phyloP scores from a whole-genome alignment of 2,888 invertebrate species.

The Balanococcus diminutus region DNA sequence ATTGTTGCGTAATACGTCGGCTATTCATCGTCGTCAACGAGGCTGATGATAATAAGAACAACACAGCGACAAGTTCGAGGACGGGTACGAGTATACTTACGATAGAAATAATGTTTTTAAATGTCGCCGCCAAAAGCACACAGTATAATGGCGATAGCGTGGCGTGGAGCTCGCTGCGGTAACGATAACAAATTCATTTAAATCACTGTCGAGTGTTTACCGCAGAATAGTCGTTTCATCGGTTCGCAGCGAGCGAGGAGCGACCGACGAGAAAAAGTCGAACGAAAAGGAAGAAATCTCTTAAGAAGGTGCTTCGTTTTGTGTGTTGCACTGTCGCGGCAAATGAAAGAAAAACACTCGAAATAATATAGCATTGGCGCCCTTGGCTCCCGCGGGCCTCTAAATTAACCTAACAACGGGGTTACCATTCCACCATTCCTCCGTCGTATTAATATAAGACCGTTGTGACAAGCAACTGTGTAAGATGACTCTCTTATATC shows the following conservation, averaged over 20 bases:
- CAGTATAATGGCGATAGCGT: background rate
- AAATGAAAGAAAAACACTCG: background rate
- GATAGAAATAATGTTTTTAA: background rate
- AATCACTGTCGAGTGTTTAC: background rate
- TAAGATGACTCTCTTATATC: background rate
- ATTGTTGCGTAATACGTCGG: background rate
- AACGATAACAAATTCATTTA: constrained; percentile 1
- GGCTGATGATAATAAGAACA: background rate
- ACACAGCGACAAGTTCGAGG: too few relatives aligned
- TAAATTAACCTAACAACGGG: background rate
- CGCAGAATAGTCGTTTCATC: background rate
- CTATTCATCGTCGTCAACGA: background rate
- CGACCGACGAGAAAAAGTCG: background rate
- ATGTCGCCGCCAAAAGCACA: background rate
- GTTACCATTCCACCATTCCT: background rate
- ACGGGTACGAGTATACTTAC: too few relatives aligned
- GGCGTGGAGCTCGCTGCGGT: background rate
- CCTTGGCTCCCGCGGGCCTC: background rate
- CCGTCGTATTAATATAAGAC: background rate
- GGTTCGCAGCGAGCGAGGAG: background rate
- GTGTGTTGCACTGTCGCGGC: background rate
- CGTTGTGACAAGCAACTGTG: background rate
- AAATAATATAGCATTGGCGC: background rate
- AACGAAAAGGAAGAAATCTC: background rate
- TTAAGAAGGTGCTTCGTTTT: background rate